A percentile compares a stretch with the other conserved stretches of the same genome.
These are phyloP conservation scores for Microcebus murinus DNA, from an alignment of 2,113 vertebrate genomes.

Conservation along the genomic window DNA sequence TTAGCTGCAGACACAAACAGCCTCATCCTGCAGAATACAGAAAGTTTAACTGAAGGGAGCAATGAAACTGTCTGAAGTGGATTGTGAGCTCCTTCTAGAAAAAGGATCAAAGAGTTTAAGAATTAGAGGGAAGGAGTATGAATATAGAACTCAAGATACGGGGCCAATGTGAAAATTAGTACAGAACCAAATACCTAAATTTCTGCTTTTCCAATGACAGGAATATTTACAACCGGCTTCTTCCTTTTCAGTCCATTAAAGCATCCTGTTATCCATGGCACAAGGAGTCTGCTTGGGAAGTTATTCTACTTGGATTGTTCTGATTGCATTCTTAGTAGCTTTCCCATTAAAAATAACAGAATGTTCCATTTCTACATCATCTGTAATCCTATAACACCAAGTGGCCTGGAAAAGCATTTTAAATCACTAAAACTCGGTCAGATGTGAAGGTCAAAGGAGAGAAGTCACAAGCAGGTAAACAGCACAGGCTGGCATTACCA, in stretches of 20 bases:
- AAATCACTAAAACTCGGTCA: conserved; percentile 8
- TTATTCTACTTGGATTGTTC: conserved; percentile 52
- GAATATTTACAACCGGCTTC: background rate
- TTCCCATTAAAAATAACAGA: conserved; percentile 57
- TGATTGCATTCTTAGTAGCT: conserved; percentile 52
- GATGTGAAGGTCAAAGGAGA: conserved; percentile 22
- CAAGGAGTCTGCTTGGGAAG: background rate
- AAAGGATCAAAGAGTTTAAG: background rate
- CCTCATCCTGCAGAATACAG: background rate
- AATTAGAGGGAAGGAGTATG: background rate
- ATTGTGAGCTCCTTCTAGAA: background rate
- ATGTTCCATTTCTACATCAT: conserved; percentile 50
- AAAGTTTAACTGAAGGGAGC: background rate
- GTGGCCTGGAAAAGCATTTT: background rate
- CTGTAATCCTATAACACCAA: background rate
- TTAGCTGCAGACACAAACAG: background rate
- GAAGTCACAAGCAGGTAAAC: background rate
- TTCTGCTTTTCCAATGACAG: background rate
- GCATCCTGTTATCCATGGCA: background rate
- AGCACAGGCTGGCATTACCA: background rate
- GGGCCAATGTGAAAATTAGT: conserved; percentile 24
- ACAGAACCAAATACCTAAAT: background rate
- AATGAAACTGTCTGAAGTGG: background rate
- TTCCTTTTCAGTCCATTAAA: conserved; percentile 36
- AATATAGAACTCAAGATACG: background rate